Base-by-base conservation (phyloP, 1,140 invertebrate genomes). In the Diorhabda carinulata region DNA sequence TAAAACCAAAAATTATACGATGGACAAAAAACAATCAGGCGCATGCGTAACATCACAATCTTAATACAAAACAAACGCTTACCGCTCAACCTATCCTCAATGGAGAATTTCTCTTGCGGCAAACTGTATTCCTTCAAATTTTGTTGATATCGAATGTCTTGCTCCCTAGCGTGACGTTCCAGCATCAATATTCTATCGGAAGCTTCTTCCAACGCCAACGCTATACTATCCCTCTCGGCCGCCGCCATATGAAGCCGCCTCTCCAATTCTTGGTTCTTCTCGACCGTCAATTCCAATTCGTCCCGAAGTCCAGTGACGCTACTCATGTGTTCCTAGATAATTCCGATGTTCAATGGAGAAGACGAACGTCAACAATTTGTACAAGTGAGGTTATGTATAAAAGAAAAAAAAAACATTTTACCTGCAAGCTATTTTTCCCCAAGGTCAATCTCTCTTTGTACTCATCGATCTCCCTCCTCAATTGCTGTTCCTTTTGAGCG, bases 261-360 rank as follows among this genome's bases (percentile, higher is more conserved):
- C 80, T 97, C 95, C 68, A 97, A 81, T 74, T 96, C 95, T 62
- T 86, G 85, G 78, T 92, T 93, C 80, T 94, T 93, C 76, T 93
- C 91, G 43, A 88, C 89, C 63, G 96, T 87, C 68, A 96, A 80
- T 74, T 91, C 89, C 69, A 96, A 88, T 85, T 97, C 95, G 79
- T 95, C 92, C 79, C 91, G 87, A 5, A 97, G 87, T 43, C 93
- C 89, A 78, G 96, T 93, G 70, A 97, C 82, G 80, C 94, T 95
- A 78, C 89, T 92, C 65, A 95, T 90, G 79, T 97, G 95, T 80
- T 96, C 93, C 84, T 75, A 56, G 3, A 64, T 25, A 25, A 25
- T 25, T 25, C 25, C 25, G 25, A 25, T 1, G 25, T 25, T 25
- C 25, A 25, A 25, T 0, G 25, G 25, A 25, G 1, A 25, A 25